Conservation (phyloP, 1,140 invertebrate genomes). For the Gryon sp. region DNA sequence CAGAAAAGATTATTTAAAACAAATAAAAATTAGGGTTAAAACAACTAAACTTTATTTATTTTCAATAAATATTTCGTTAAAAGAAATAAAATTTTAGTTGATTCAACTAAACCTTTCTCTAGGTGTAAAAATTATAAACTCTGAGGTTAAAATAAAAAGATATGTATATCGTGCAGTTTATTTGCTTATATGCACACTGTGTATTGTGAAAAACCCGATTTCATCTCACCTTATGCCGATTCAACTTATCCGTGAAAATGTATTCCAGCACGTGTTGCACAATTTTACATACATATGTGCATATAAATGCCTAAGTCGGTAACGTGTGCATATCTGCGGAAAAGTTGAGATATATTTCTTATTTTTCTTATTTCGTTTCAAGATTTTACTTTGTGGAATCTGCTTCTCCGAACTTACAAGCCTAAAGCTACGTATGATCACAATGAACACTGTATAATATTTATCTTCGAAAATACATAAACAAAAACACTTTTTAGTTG, state of each 20-base stretch:
- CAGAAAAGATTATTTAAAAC: not conserved
- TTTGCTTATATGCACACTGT: constrained; percentile 14
- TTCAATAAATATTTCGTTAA: not conserved
- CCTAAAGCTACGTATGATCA: too few species aligned
- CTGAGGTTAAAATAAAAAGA: constrained; percentile 12
- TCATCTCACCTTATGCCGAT: constrained; percentile 35
- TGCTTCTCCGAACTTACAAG: too few species aligned
- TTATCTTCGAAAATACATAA: too few species aligned
- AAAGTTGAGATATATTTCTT: constrained; percentile 44
- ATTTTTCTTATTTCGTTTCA: constrained; percentile 26
- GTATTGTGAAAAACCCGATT: constrained; percentile 40
- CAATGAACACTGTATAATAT: too few species aligned
- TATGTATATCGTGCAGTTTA: constrained; percentile 38
- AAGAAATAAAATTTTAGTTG: not conserved
- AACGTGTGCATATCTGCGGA: constrained; percentile 45
- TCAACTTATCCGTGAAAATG: constrained; percentile 53
- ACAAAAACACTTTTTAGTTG: too few species aligned
- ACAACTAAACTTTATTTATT: too few species aligned
- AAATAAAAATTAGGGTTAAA: too few species aligned
- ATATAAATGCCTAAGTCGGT: constrained; percentile 55
- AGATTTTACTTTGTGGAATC: constrained; percentile 15
- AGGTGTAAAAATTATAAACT: constrained; percentile 16
- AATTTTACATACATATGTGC: constrained; percentile 61
- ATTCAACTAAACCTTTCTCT: too few species aligned
- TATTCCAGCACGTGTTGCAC: constrained; percentile 59